Percentiles rank a stretch among this genome's conserved stretches.
These are phyloP conservation scores for Holothuria glaberrima DNA, from an alignment of 35 echinoderm and acorn worm genomes.

Conservation along the genomic window DNA sequence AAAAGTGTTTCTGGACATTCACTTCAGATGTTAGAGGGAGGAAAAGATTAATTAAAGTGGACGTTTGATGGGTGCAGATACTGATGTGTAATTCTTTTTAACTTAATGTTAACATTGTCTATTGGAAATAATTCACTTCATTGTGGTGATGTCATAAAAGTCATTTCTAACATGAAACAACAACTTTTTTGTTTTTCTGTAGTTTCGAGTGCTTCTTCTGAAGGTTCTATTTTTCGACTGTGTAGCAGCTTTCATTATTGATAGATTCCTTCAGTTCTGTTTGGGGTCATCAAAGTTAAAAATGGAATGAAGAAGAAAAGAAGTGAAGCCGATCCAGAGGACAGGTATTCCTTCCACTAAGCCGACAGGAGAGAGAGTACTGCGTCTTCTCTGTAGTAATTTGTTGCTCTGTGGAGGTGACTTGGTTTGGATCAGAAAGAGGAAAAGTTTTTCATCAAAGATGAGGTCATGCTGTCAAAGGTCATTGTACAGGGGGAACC, in stretches of 20 bases:
- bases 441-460: background rate
- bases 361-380: background rate
- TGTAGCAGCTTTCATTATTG: slow-evolving; percentile 74
- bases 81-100: too few species aligned
- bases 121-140: too few species aligned
- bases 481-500: too few species aligned
- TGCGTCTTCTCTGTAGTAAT: too few species aligned
- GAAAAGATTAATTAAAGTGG: too few species aligned
- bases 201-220: slow-evolving; percentile 88
- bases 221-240: slow-evolving; percentile 85
- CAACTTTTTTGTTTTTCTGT: slow-evolving; percentile 45
- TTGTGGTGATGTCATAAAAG: too few species aligned
- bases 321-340: background rate
- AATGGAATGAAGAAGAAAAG: slow-evolving; percentile 20
- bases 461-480: too few species aligned
- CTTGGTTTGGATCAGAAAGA: background rate
- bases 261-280: slow-evolving; percentile 77
- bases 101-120: too few species aligned
- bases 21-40: too few species aligned
- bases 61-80: too few species aligned
- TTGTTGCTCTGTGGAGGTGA: background rate
- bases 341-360: too few species aligned
- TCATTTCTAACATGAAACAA: background rate
- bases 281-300: slow-evolving; percentile 80
- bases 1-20: too few species aligned